Evolutionary conservation across 2,888 invertebrate genomes (phyloP).

Genomic region (Argyra leucocephala): DNA sequence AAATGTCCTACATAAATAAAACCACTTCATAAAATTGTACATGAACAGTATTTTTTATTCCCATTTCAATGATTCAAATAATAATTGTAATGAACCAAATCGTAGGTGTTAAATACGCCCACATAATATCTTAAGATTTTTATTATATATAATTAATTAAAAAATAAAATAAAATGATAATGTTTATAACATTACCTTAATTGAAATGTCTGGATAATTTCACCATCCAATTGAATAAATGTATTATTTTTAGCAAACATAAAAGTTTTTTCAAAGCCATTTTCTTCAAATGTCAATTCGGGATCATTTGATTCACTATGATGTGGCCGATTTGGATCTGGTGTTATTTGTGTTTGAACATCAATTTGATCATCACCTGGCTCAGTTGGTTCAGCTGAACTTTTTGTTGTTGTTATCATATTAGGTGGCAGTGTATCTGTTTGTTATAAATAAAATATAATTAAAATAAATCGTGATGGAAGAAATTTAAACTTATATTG

Average conservation of each 20-base stretch:
- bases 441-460: conserved; percentile 10
- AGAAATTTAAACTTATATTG: no score
- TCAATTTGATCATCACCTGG: conserved; percentile 44
- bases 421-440: conserved; percentile 50
- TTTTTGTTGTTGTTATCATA: conserved; percentile 44
- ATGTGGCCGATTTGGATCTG: conserved; percentile 24
- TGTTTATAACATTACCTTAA: conserved; percentile 54
- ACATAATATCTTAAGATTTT: no score
- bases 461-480: no score
- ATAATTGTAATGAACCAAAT: no score
- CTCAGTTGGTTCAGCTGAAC: conserved; percentile 41
- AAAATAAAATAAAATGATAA: no score
- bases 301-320: conserved; percentile 49
- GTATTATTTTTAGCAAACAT: conserved; percentile 87
- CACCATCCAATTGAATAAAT: conserved; percentile 83
- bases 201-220: conserved; percentile 81
- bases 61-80: no score
- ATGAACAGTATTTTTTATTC: no score
- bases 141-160: no score
- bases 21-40: no score
- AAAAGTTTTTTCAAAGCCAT: conserved; percentile 75
- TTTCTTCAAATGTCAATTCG: conserved; percentile 75
- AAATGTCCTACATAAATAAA: no score
- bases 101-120: no score
- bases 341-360: conserved; percentile 22